Base-by-base conservation (phyloP, 2,113 vertebrate genomes). In the Dermatemys mawii region DNA sequence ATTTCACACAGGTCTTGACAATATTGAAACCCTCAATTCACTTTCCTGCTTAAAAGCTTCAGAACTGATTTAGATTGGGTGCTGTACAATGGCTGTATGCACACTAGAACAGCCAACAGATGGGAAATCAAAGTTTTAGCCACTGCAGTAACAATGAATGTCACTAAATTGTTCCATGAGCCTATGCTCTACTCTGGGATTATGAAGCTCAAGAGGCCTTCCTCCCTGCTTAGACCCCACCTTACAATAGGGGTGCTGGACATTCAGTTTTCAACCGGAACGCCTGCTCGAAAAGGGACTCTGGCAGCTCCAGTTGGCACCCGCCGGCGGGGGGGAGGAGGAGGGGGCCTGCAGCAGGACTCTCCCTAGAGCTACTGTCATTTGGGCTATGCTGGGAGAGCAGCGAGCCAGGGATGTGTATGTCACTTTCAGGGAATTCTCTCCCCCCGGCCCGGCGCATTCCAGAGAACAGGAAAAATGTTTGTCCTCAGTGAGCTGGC, bases 71-170 rank as follows among this genome's bases (percentile, higher is more conserved):
- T 84, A 50, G 83, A 44, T 2, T 8, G 11, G 81, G 38, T 38
- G 67, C 19, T 60, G 38, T 35, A 35, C 24, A 22, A 29, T 0
- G 1, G 22, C 3, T 35, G 11, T 49, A 21, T 44, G 8, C 57
- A 6, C 0, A 0, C 27, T 41, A 35, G 83, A 41, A 1, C 6
- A 87, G 14, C 67, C 19, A 24, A n/a, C 50, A 53, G 27, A 12
- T 14, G 67, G 87, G 50, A 10, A 79, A 63, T 41, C 0, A 0
- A 27, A 38, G 4, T 82, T 60, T 76, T 17, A 54, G 48, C 12
- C 1, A 0, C 22, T 53, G 78, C 9, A 1, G 0, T 13, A 6
- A 24, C 32, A 22, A 0, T 0, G 6, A 22, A 32, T 35, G 32
- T 63, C 7, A 14, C 6, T 4, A 35, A 32, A 63, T 63, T 35